Conservation (phyloP, 2,888 invertebrate species). For the Carabus problematicus region DNA sequence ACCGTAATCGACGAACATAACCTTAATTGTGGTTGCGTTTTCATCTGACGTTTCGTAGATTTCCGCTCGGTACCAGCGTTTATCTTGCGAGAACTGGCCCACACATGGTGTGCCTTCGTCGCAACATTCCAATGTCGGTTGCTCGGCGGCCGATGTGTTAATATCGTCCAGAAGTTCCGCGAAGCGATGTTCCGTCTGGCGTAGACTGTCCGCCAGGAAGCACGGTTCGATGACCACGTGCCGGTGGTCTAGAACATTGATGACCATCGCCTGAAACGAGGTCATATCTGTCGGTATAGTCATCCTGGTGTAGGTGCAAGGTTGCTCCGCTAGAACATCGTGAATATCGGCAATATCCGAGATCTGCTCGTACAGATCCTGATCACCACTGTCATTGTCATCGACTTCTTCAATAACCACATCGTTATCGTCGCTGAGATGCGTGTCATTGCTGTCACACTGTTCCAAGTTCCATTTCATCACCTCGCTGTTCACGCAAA, state of each 20-base stretch:
- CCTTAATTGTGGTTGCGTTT: constrained; percentile 60
- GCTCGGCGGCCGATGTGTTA: constrained; percentile 58
- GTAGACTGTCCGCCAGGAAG: constrained; percentile 39
- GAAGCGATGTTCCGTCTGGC: constrained; percentile 60
- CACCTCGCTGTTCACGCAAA: constrained; percentile 33
- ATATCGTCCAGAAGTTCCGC: constrained; percentile 62
- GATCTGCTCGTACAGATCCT: constrained; percentile 12
- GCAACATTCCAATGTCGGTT: constrained; percentile 60
- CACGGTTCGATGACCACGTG: constrained; percentile 49
- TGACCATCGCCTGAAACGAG: constrained; percentile 56
- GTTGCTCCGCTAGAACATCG: no score
- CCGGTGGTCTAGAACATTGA: constrained; percentile 52
- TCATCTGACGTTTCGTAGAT: constrained; percentile 63
- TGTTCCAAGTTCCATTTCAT: constrained; percentile 35
- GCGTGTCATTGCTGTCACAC: constrained; percentile 58
- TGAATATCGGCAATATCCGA: constrained; percentile 5
- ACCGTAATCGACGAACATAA: constrained; percentile 80
- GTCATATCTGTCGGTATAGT: constrained; percentile 55
- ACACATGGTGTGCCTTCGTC: constrained; percentile 68
- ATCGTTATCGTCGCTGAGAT: constrained; percentile 48
- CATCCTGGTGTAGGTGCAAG: constrained; percentile 49
- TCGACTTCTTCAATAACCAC: constrained; percentile 49
- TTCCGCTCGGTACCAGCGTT: constrained; percentile 75
- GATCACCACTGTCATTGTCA: constrained; percentile 48
- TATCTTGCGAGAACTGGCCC: constrained; percentile 67